Conservation (phyloP, 2,797 vertebrate genomes). For the Leptodactylus fallax region DNA sequence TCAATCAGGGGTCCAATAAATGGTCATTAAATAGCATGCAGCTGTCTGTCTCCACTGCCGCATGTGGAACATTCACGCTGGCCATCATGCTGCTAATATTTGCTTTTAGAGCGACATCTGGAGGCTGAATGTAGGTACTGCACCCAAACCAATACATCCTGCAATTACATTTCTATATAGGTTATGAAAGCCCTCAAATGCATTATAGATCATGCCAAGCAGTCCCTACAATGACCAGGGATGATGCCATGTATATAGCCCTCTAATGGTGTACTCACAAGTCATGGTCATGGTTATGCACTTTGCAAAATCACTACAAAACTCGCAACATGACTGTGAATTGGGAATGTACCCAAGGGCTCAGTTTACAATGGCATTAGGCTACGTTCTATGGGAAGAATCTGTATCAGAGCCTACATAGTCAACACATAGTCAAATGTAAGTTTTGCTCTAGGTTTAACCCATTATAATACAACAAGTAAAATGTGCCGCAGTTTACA, state of each 20-base stretch:
- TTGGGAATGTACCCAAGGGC: background rate
- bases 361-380: background rate
- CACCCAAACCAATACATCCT: background rate
- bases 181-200: background rate
- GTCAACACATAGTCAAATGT: background rate
- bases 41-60: background rate
- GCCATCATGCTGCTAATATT: background rate
- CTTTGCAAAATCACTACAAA: background rate
- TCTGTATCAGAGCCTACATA: background rate
- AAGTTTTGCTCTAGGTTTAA: too few relatives aligned
- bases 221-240: too few relatives aligned
- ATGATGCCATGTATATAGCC: too few relatives aligned
- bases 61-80: background rate
- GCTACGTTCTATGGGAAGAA: background rate
- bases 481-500: background rate
- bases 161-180: background rate
- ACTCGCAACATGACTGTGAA: background rate
- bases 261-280: too few relatives aligned
- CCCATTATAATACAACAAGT: background rate
- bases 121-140: conserved; percentile 22
- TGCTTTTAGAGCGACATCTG: background rate
- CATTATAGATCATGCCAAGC: background rate
- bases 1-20: conserved; percentile 11
- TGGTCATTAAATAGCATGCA: background rate
- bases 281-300: too few relatives aligned